These are phyloP conservation scores for Drosophila seclusa DNA, from an alignment of 2,888 invertebrate species.

Conservation along the genomic window DNA sequence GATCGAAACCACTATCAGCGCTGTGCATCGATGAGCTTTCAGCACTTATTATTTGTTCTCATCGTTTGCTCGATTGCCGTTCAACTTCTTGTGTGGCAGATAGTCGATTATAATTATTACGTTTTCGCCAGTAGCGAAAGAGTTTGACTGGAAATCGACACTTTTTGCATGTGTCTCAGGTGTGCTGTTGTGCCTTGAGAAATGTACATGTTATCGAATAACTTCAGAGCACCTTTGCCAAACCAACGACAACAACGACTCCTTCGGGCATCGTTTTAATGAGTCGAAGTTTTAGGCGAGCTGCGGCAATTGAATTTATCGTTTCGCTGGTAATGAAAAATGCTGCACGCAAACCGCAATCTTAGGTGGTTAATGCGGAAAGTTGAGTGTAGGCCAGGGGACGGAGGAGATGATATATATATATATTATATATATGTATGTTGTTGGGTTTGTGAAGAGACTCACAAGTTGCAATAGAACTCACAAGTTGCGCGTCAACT, in stretches of 20 bases:
- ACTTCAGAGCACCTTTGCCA: conserved; percentile 7
- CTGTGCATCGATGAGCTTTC: no score
- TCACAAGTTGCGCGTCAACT: conserved; percentile 52
- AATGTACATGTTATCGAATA: conserved; percentile 13
- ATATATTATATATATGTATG: neutral
- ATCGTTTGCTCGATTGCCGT: neutral
- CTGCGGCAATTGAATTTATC: conserved; percentile 50
- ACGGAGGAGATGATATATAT: neutral
- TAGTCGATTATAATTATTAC: neutral
- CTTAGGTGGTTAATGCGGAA: conserved; percentile 1
- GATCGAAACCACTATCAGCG: neutral
- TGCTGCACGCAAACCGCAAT: conserved; percentile 27
- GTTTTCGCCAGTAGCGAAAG: conserved; percentile 7
- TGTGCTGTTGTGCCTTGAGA: neutral
- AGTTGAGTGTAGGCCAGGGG: neutral
- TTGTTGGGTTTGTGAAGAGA: conserved; percentile 9
- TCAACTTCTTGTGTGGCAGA: neutral
- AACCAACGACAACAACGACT: neutral
- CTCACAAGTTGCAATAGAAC: conserved; percentile 37
- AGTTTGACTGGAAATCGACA: conserved; percentile 13
- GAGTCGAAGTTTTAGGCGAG: conserved; percentile 43
- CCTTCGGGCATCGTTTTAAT: conserved; percentile 47
- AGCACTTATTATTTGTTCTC: no score
- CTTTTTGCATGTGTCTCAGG: conserved; percentile 17
- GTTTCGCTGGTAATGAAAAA: conserved; percentile 43